A percentile compares a stretch with the other conserved stretches of the same genome.
These are phyloP conservation scores for Tachina lurida DNA, from an alignment of 2,888 invertebrate genomes.

Conservation along the genomic window DNA sequence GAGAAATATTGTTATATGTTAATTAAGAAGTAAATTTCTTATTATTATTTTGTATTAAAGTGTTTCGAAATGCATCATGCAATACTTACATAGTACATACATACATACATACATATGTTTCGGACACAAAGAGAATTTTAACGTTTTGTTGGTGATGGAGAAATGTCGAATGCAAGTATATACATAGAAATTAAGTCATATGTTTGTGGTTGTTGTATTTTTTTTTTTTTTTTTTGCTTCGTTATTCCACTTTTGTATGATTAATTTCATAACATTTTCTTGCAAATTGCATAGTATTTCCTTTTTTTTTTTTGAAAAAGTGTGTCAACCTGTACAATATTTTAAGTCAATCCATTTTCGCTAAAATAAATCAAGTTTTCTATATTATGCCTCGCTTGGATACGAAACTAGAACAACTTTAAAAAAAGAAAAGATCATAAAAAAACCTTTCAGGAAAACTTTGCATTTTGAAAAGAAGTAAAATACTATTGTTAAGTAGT, in stretches of 20 bases:
- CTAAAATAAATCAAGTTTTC: too few relatives aligned
- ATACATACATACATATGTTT: background rate
- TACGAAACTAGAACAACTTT: too few relatives aligned
- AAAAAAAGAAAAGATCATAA: too few relatives aligned
- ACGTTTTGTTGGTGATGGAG: background rate
- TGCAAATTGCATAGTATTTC: slow-evolving; percentile 4
- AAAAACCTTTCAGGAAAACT: too few relatives aligned
- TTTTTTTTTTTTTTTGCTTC: background rate
- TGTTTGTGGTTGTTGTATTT: background rate
- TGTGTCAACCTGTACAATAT: background rate
- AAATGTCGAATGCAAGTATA: slow-evolving; percentile 14
- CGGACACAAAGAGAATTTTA: slow-evolving; percentile 10
- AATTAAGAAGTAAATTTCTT: slow-evolving; percentile 39
- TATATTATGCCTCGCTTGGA: too few relatives aligned
- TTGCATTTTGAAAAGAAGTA: too few relatives aligned
- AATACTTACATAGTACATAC: background rate
- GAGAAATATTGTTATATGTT: slow-evolving; percentile 36
- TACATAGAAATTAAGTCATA: slow-evolving; percentile 48
- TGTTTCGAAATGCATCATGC: slow-evolving; percentile 20
- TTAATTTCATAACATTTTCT: slow-evolving; percentile 23
- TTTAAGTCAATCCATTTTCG: background rate
- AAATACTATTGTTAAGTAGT: too few relatives aligned
- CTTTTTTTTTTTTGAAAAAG: slow-evolving; percentile 4
- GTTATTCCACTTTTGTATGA: background rate
- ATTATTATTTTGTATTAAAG: background rate